A percentile compares a stretch with the other conserved stretches of the same genome.
Evolutionary conservation across 2,888 invertebrate genomes (phyloP).

Genomic region (Syrphus vitripennis): DNA sequence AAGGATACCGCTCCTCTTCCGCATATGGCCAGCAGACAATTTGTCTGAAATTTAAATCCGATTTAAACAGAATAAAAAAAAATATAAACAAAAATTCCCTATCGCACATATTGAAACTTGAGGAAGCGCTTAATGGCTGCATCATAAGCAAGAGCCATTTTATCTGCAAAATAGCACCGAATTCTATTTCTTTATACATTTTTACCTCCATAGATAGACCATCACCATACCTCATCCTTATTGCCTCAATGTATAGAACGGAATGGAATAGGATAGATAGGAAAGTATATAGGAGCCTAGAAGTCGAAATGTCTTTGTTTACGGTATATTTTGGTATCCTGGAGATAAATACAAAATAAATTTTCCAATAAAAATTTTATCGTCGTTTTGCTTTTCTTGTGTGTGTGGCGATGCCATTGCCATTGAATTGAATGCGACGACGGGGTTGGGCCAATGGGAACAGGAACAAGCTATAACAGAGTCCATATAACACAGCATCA

Average conservation of each 20-base stretch:
- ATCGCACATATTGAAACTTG: conserved; percentile 43
- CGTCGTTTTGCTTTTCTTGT: conserved; percentile 51
- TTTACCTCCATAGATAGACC: neutral
- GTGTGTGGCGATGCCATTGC: too few relatives aligned
- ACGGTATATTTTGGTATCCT: conserved; percentile 64
- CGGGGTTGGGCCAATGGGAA: neutral
- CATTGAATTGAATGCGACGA: neutral
- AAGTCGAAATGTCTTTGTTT: conserved; percentile 67
- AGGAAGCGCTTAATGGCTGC: conserved; percentile 56
- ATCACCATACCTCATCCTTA: neutral
- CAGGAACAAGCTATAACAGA: neutral
- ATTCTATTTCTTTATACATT: neutral
- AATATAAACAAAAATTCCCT: conserved; percentile 1
- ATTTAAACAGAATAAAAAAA: conserved; percentile 54
- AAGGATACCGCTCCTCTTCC: conserved; percentile 14
- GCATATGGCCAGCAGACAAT: conserved; percentile 28
- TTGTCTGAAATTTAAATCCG: conserved; percentile 53
- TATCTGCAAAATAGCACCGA: conserved; percentile 20
- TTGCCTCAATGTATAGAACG: neutral
- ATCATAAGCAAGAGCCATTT: conserved; percentile 55
- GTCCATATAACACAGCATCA: neutral
- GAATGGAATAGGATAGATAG: neutral
- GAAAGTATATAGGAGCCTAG: too few relatives aligned
- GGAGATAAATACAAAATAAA: conserved; percentile 69
- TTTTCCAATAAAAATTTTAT: conserved; percentile 67